These are phyloP conservation scores for Astatotilapia flaviijosephi DNA, from an alignment of 2,113 vertebrate species.

Conservation along the genomic window DNA sequence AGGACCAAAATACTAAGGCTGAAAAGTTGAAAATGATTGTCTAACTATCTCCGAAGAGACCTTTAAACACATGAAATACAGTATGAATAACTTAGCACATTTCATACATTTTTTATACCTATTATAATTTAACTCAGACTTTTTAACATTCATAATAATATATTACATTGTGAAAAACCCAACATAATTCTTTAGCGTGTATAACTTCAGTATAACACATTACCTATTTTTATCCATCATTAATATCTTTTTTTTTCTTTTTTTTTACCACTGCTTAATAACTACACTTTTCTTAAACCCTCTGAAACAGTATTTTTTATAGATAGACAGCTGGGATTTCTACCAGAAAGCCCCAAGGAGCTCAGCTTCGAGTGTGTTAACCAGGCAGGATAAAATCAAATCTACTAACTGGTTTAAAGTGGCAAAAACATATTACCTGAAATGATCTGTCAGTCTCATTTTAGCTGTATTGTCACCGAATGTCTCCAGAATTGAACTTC, in stretches of 20 bases:
- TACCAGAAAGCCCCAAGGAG: neutral
- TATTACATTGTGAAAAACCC: neutral
- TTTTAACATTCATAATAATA: conserved; percentile 5
- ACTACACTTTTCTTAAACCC: neutral
- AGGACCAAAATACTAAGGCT: neutral
- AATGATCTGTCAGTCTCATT: neutral
- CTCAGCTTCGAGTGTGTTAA: neutral
- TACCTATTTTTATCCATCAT: neutral
- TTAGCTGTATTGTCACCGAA: neutral
- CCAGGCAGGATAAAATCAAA: neutral
- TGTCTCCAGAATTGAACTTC: neutral
- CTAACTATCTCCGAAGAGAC: conserved; percentile 1
- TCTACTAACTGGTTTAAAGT: neutral
- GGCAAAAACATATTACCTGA: neutral
- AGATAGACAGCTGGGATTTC: neutral
- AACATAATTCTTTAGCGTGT: neutral
- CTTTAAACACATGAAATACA: neutral
- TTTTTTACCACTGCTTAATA: neutral
- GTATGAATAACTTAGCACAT: conserved; percentile 14
- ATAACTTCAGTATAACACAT: neutral
- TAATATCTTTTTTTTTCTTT: neutral
- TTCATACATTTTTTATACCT: conserved; percentile 8
- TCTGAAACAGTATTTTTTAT: neutral
- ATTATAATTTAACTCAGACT: conserved; percentile 10
- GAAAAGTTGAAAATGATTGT: conserved; percentile 2